A percentile compares a stretch with the other conserved stretches of the same genome.
These are phyloP conservation scores for Cisticola juncidis DNA, from an alignment of 2,113 vertebrate species.

Conservation along the genomic window DNA sequence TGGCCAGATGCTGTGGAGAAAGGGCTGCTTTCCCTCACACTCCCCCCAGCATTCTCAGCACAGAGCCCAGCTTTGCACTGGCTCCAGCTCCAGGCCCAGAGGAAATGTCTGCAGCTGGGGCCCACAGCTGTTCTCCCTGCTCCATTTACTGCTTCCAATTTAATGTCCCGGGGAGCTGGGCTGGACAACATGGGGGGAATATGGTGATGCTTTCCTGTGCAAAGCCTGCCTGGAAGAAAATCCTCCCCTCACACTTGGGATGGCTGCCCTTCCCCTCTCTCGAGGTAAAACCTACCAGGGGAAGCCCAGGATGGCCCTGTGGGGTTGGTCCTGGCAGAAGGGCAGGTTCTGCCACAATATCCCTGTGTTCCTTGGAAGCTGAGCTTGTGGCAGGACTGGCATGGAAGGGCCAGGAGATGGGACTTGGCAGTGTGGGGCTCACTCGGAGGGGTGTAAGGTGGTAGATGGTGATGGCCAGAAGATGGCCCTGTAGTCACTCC, in stretches of 20 bases:
- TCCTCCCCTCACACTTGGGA: accelerated
- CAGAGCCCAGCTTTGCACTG: background rate
- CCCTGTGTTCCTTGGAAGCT: background rate
- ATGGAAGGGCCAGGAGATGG: accelerated
- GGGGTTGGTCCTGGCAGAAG: accelerated
- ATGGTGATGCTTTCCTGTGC: background rate
- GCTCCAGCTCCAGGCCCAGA: constrained; percentile 15
- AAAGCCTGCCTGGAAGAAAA: background rate
- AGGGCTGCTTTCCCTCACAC: background rate
- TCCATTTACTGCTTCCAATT: constrained; percentile 36
- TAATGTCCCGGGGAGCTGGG: background rate
- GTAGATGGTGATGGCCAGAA: background rate
- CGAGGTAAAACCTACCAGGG: accelerated
- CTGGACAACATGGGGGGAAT: background rate
- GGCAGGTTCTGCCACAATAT: background rate
- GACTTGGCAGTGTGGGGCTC: background rate
- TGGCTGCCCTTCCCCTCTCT: background rate
- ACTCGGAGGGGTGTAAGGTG: accelerated
- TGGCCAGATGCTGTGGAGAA: background rate
- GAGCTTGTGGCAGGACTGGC: background rate
- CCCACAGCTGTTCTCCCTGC: constrained; percentile 30
- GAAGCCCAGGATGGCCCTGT: background rate
- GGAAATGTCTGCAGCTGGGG: constrained; percentile 35
- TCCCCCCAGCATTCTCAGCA: background rate
- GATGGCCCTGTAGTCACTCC: accelerated